These are phyloP conservation scores for Cinara cedri DNA, from an alignment of 2,888 invertebrate species.

Conservation along the genomic window DNA sequence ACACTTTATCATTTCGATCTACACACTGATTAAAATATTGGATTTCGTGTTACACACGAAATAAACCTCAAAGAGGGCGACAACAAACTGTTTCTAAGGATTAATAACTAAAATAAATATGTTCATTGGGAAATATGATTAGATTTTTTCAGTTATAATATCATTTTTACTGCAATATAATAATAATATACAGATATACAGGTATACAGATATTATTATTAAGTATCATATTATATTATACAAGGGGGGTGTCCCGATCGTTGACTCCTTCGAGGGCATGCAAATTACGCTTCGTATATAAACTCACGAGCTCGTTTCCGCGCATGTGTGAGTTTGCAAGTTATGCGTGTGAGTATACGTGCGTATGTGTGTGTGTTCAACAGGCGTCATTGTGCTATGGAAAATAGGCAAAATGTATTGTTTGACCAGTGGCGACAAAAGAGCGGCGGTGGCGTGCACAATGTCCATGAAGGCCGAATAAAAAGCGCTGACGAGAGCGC, in stretches of 20 bases:
- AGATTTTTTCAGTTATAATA: not conserved
- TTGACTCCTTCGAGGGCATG: conserved; percentile 41
- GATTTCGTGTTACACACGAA: no score
- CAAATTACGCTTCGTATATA: conserved; percentile 24
- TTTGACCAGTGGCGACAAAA: conserved; percentile 50
- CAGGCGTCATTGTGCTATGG: conserved; percentile 37
- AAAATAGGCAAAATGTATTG: conserved; percentile 45
- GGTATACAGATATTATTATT: not conserved
- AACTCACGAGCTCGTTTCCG: not conserved
- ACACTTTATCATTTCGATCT: no score
- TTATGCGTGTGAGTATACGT: no score
- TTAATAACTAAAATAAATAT: no score
- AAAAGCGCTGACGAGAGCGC: conserved; percentile 21
- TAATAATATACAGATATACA: not conserved
- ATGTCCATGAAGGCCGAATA: conserved; percentile 48
- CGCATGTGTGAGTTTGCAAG: not conserved
- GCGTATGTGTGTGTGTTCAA: conserved; percentile 3
- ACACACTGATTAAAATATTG: no score
- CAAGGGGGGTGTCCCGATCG: not conserved
- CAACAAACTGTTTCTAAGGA: no score
- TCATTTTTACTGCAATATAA: not conserved
- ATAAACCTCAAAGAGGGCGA: no score
- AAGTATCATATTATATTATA: not conserved
- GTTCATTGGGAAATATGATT: no score
- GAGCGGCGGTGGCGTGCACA: conserved; percentile 13